Conservation (phyloP, 2,797 vertebrate genomes). For the Zenarchopterus dispar region DNA sequence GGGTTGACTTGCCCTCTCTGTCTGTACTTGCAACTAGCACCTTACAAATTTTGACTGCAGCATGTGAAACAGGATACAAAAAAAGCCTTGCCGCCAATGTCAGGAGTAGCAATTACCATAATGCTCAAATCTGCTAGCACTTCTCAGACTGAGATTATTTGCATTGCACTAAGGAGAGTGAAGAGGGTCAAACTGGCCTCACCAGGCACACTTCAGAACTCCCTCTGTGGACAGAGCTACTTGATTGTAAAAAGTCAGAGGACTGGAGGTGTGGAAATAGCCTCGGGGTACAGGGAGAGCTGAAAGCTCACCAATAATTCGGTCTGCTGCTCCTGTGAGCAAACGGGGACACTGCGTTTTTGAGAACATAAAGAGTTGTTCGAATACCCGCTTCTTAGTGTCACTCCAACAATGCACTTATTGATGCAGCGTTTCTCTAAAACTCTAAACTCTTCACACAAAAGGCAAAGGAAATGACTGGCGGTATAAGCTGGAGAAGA, state of each 20-base stretch:
- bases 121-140: slow-evolving; percentile 57
- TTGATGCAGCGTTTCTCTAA: slow-evolving; percentile 66
- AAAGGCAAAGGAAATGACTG: slow-evolving; percentile 64
- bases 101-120: slow-evolving; percentile 61
- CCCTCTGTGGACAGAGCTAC: slow-evolving; percentile 52
- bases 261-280: slow-evolving; percentile 48
- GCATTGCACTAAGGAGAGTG: slow-evolving; percentile 63
- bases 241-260: slow-evolving; percentile 46
- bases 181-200: slow-evolving; percentile 77
- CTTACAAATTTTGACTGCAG: slow-evolving; percentile 10
- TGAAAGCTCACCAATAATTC: slow-evolving; percentile 53
- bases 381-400: slow-evolving; percentile 66
- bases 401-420: slow-evolving; percentile 68
- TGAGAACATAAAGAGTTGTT: slow-evolving; percentile 53
- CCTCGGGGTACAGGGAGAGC: slow-evolving; percentile 45
- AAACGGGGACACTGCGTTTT: slow-evolving; percentile 53
- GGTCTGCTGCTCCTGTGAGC: slow-evolving; percentile 48
- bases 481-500: slow-evolving; percentile 61
- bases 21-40: slow-evolving; percentile 22
- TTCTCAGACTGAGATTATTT: slow-evolving; percentile 71
- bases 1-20: slow-evolving; percentile 32
- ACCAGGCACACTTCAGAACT: slow-evolving; percentile 57
- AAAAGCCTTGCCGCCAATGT: slow-evolving; percentile 22
- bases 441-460: slow-evolving; percentile 70
- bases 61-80: slow-evolving; percentile 13